A percentile compares a stretch with the other conserved stretches of the same genome.
Evolutionary conservation across 2,113 vertebrate species (phyloP).

Genomic region (Euleptes europaea): DNA sequence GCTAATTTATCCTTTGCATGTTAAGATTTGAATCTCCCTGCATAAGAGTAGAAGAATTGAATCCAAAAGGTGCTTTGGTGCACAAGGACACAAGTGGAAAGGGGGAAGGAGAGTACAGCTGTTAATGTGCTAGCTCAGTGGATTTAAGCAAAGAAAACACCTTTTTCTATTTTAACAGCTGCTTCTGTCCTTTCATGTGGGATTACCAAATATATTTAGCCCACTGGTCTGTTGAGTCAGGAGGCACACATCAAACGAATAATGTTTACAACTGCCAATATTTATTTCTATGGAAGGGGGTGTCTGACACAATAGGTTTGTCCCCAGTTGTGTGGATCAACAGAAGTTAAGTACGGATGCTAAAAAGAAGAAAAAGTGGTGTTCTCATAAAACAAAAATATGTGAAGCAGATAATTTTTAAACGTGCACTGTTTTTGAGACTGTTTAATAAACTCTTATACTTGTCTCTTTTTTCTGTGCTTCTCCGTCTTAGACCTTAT

Average conservation of each 20-base stretch:
- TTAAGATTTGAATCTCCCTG: background rate
- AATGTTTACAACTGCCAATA: constrained; percentile 55
- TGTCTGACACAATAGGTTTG: constrained; percentile 37
- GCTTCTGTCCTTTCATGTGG: constrained; percentile 48
- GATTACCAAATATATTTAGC: constrained; percentile 41
- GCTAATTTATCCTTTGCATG: constrained; percentile 25
- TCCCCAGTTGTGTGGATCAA: constrained; percentile 17
- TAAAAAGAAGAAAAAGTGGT: constrained; percentile 10
- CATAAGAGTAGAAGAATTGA: background rate
- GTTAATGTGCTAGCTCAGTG: constrained; percentile 51
- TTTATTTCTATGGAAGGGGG: constrained; percentile 39
- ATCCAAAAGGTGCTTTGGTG: constrained; percentile 17
- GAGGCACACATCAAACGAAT: constrained; percentile 16
- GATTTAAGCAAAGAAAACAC: constrained; percentile 38
- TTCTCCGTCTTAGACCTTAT: constrained; percentile 81
- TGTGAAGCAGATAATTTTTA: background rate
- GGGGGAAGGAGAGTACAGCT: constrained; percentile 44
- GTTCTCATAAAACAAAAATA: background rate
- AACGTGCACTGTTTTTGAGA: background rate
- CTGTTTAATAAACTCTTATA: background rate
- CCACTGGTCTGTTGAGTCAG: constrained; percentile 26
- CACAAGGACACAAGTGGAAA: constrained; percentile 34
- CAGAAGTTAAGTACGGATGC: constrained; percentile 12
- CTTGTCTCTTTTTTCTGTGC: background rate
- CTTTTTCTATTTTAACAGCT: constrained; percentile 58